Evolutionary conservation across 2,113 vertebrate species (phyloP).

Genomic region (Mobula birostris): DNA sequence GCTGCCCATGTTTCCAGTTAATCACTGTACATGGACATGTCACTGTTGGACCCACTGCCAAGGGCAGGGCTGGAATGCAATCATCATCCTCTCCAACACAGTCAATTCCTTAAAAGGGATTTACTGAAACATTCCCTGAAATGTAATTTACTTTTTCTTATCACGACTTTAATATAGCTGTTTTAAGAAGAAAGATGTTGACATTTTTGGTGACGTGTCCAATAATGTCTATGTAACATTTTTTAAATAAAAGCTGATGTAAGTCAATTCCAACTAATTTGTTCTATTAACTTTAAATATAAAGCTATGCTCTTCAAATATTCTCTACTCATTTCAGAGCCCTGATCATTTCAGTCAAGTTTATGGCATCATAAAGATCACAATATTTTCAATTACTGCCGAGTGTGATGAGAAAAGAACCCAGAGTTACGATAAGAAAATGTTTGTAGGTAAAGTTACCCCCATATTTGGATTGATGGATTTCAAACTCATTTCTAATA

Average conservation of each 20-base stretch:
- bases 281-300: background rate
- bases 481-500: background rate
- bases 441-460: background rate
- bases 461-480: background rate
- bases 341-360: background rate
- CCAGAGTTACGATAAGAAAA: background rate
- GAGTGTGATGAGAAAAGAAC: background rate
- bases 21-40: background rate
- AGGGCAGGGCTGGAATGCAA: background rate
- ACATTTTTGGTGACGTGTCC: background rate
- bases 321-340: background rate
- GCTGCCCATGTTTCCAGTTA: background rate
- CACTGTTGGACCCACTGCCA: background rate
- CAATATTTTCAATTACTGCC: background rate
- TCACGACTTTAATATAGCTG: background rate
- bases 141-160: background rate
- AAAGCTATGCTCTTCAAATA: background rate
- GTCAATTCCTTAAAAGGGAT: background rate
- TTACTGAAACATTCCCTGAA: slow-evolving; percentile 7
- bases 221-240: background rate
- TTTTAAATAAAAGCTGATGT: background rate
- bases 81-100: background rate
- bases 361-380: background rate
- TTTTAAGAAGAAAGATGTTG: background rate
- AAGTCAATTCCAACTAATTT: background rate